phyloP scores from a whole-genome alignment of 2,888 invertebrate species.

The Sylvicola fuscatus region DNA sequence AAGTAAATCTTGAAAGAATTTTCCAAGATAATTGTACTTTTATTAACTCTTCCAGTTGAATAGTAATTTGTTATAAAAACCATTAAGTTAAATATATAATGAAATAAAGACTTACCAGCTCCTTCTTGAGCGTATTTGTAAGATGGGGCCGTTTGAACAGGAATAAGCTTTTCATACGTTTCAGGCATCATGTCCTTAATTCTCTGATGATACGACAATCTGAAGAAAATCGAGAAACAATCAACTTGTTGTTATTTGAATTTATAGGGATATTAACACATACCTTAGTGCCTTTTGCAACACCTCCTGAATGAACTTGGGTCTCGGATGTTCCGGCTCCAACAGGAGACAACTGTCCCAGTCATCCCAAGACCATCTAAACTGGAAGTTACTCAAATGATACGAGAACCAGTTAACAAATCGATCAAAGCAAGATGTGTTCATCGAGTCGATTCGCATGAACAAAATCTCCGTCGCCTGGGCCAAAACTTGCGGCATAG shows the following conservation, averaged over 20 bases:
- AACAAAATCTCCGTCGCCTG: conserved; percentile 96
- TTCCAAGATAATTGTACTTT: too few relatives aligned
- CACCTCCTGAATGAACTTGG: conserved; percentile 85
- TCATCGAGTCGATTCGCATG: conserved; percentile 92
- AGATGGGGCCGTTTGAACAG: conserved; percentile 62
- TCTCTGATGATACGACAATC: conserved; percentile 85
- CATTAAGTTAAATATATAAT: background rate
- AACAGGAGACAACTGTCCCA: conserved; percentile 75
- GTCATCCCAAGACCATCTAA: conserved; percentile 97
- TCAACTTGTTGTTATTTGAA: conserved; percentile 2
- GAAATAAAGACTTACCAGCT: conserved; percentile 42
- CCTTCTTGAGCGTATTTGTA: conserved; percentile 85
- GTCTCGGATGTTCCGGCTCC: conserved; percentile 76
- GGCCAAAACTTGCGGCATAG: conserved; percentile 93
- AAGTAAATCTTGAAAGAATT: too few relatives aligned
- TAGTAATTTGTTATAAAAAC: too few relatives aligned
- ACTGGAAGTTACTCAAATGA: conserved; percentile 97
- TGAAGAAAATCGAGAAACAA: conserved; percentile 16
- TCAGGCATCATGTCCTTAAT: conserved; percentile 85
- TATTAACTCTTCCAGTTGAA: too few relatives aligned
- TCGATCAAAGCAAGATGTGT: conserved; percentile 88
- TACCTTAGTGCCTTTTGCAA: conserved; percentile 79
- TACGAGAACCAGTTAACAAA: conserved; percentile 96
- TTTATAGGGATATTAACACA: conserved; percentile 5
- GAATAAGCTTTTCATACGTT: conserved; percentile 64